These are phyloP conservation scores for Darevskia mixta DNA, from an alignment of 2,797 vertebrate species.

Conservation along the genomic window DNA sequence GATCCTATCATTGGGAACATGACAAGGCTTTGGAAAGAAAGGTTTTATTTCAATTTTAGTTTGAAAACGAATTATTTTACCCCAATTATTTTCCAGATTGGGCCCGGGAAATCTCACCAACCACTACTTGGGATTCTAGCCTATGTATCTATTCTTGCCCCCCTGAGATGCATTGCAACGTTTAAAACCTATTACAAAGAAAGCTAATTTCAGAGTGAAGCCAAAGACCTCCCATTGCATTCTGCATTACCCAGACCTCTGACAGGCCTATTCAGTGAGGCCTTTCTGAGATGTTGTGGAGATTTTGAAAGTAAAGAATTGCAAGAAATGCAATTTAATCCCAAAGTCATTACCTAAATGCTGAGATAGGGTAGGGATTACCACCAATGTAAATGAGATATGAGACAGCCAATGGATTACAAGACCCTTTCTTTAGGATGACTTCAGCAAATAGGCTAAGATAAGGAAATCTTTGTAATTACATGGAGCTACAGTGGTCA, in stretches of 20 bases:
- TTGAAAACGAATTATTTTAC: background rate
- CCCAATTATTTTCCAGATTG: background rate
- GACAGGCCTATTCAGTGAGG: conserved; percentile 73
- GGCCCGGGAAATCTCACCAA: conserved; percentile 18
- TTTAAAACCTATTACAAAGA: conserved; percentile 62
- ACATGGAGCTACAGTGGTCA: conserved; percentile 87
- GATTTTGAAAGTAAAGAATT: conserved; percentile 77
- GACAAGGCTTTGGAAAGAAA: background rate
- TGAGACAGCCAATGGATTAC: conserved; percentile 82
- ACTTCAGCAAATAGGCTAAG: conserved; percentile 86
- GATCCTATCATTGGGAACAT: too few species aligned
- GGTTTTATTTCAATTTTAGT: background rate
- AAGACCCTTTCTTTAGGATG: conserved; percentile 82
- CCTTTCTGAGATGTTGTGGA: conserved; percentile 69
- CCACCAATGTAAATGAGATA: conserved; percentile 89
- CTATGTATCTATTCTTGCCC: conserved; percentile 47
- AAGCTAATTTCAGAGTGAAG: conserved; percentile 72
- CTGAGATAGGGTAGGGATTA: conserved; percentile 82
- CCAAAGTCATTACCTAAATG: conserved; percentile 84
- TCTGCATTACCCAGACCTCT: conserved; percentile 57
- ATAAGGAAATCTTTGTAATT: conserved; percentile 93
- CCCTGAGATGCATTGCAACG: conserved; percentile 53
- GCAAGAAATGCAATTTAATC: conserved; percentile 81
- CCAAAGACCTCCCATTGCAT: conserved; percentile 44
- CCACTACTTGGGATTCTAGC: conserved; percentile 33